These are phyloP conservation scores for Capitella teleta DNA, from an alignment of 1,140 invertebrate species.

Conservation along the genomic window DNA sequence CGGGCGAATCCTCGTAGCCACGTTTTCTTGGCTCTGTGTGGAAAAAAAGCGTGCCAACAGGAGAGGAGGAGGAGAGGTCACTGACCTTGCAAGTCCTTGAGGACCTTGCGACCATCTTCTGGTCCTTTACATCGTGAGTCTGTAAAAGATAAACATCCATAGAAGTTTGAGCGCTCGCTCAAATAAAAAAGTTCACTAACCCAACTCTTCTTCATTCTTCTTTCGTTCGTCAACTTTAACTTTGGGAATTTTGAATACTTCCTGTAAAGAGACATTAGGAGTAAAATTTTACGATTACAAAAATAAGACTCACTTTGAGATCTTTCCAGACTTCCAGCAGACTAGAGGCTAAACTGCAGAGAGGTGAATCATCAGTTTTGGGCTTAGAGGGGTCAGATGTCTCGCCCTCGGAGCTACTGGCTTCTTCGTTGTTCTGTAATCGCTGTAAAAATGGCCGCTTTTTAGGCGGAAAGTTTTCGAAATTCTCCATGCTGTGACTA, in stretches of 20 bases:
- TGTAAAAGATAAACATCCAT: no score
- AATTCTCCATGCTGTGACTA: slow-evolving; percentile 1
- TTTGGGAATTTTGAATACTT: slow-evolving; percentile 91
- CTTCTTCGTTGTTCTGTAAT: slow-evolving; percentile 7
- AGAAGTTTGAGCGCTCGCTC: no score
- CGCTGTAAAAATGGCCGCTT: slow-evolving; percentile 4
- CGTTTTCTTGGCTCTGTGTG: no score
- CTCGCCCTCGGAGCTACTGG: slow-evolving; percentile 11
- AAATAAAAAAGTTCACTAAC: no score
- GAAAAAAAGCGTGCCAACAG: no score
- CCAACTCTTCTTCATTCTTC: slow-evolving; percentile 35
- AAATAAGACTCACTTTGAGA: no score
- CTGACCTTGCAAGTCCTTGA: no score
- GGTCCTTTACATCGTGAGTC: no score
- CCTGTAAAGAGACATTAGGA: slow-evolving; percentile 31
- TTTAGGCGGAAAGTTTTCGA: slow-evolving; percentile 7
- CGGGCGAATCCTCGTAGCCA: no score
- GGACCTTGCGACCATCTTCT: no score
- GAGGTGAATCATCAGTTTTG: not conserved
- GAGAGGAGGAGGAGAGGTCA: no score
- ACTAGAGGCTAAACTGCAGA: not conserved
- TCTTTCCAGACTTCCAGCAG: no score
- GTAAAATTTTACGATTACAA: not conserved
- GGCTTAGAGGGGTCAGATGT: not conserved
- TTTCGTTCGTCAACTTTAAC: slow-evolving; percentile 57